Evolutionary conservation across 2,113 vertebrate species (phyloP).

Genomic region (Cheirogaleus medius): DNA sequence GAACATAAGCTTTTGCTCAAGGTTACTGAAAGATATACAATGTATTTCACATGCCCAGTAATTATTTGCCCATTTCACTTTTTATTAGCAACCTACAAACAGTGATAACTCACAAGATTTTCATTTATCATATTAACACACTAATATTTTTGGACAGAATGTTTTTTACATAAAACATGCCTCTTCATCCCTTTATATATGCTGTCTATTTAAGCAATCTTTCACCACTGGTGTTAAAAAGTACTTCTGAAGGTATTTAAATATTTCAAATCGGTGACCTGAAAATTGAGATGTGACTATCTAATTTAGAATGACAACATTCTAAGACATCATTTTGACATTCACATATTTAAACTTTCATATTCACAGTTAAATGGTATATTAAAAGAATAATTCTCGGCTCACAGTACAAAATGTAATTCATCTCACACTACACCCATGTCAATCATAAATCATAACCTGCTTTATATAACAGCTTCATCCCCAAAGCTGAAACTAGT

Average conservation of each 20-base stretch:
- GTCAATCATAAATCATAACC: constrained; percentile 19
- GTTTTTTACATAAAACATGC: background rate
- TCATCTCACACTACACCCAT: background rate
- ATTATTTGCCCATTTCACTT: constrained; percentile 17
- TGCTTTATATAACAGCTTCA: background rate
- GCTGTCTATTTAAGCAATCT: background rate
- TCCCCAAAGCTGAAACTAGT: background rate
- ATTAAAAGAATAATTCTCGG: background rate
- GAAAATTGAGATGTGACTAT: background rate
- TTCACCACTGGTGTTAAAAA: constrained; percentile 26
- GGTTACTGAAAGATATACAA: background rate
- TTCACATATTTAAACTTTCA: background rate
- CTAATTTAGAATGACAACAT: constrained; percentile 39
- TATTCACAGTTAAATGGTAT: background rate
- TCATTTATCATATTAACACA: background rate
- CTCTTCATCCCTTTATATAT: background rate
- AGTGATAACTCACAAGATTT: constrained; percentile 19
- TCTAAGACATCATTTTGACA: background rate
- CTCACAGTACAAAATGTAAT: background rate
- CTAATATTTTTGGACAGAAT: background rate
- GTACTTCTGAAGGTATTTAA: background rate
- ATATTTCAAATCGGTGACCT: constrained; percentile 22
- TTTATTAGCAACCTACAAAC: background rate
- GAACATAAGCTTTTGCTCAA: constrained; percentile 17
- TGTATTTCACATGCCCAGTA: background rate